phyloP scores from a whole-genome alignment of 2,888 invertebrate species.

The Tromatobia lineatoria region DNA sequence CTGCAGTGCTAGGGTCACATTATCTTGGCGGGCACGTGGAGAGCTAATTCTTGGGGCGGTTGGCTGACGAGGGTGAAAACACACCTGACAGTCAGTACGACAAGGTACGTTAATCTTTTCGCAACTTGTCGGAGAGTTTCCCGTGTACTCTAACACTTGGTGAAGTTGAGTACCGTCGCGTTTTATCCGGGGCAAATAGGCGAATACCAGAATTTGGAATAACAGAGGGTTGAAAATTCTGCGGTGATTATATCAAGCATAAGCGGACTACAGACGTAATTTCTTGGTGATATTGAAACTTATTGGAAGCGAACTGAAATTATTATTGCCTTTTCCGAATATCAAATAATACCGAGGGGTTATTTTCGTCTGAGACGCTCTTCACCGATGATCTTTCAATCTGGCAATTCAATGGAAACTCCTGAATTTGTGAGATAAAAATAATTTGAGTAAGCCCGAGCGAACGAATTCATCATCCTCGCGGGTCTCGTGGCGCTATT shows the following conservation, averaged over 20 bases:
- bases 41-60: slow-evolving; percentile 55
- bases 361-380: slow-evolving; percentile 1
- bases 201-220: not conserved
- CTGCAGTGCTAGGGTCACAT: not conserved
- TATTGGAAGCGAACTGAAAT: not conserved
- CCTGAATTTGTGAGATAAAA: slow-evolving; percentile 76
- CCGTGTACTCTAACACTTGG: not conserved
- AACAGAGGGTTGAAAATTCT: not conserved
- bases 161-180: not conserved
- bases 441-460: slow-evolving; percentile 71
- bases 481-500: slow-evolving; percentile 64
- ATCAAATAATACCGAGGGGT: slow-evolving; percentile 20
- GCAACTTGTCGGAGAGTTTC: slow-evolving; percentile 37
- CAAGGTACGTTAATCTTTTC: slow-evolving; percentile 64
- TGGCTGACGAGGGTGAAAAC: slow-evolving; percentile 62
- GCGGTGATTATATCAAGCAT: not conserved
- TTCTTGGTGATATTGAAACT: not conserved
- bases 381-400: slow-evolving; percentile 14
- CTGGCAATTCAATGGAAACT: slow-evolving; percentile 51
- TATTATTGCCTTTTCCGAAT: slow-evolving; percentile 30
- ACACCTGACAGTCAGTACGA: slow-evolving; percentile 40
- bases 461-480: slow-evolving; percentile 64
- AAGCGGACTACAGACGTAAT: not conserved
- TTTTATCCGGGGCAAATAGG: not conserved
- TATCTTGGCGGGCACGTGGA: slow-evolving; percentile 24